Evolutionary conservation across 2,797 vertebrate species (phyloP), one percentile per base, ranked within the genome.

Genomic region (Argentina silus): DNA sequence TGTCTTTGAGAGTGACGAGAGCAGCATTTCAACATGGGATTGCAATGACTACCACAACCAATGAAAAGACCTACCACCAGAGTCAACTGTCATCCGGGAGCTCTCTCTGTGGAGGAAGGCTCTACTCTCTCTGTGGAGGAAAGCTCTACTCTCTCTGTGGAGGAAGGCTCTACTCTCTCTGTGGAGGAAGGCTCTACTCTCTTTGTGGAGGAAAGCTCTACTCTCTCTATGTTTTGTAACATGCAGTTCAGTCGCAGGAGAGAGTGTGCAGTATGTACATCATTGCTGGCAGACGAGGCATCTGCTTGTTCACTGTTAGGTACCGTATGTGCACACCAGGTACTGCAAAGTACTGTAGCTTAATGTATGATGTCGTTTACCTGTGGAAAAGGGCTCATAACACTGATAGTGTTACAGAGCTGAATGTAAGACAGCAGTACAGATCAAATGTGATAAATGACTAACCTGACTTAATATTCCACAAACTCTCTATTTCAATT

Each of bases 281-380:
- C 87, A 87, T 87, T 76, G 78, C 82, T 91, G 79, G 83, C 85
- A 91, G 89, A 90, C 78, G 72, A 83, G 44, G 42, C 51, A 45
- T 72, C 86, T 89, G 91, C 86, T 89, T 84, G 83, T 92, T 92
- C 93, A 94, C 91, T 93, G 90, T 92, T 90, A 56, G 78, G 81
- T 86, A 86, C 78, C 48, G 81, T 90, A 91, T 90, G 90, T 91
- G 89, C 90, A 92, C 87, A 92, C 87, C 85, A 87, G 85, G 83
- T 90, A 90, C 79, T 67, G 77, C 87, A 81, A 86, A 86, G 50
- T 15, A 89, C 84, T 79, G 81, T 17, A 15, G 83, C 87, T 76
- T 82, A 83, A 81, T 89, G 90, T n/a, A n/a, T n/a, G 71, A 86
- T 76, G 55, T 53, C 15, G 51, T 53, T 53, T 53, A 17, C 51